phyloP scores from a whole-genome alignment of 2,113 vertebrate genomes.

The Grallaria varia region DNA sequence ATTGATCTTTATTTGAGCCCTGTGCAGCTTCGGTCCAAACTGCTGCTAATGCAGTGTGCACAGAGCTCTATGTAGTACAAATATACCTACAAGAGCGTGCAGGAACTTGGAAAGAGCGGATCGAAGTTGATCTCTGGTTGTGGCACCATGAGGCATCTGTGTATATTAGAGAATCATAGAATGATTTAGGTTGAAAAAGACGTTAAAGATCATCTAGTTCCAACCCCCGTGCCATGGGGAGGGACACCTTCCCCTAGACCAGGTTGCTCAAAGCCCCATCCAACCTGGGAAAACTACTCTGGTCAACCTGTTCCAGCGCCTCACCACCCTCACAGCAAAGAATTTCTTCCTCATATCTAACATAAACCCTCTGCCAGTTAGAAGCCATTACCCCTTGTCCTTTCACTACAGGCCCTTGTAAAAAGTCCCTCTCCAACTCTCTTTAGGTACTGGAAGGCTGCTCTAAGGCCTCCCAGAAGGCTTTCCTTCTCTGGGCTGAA shows the following conservation, averaged over 20 bases:
- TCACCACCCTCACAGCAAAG: neutral
- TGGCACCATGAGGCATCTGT: neutral
- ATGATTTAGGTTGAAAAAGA: neutral
- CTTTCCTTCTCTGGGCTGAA: neutral
- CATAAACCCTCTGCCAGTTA: neutral
- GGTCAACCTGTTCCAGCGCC: neutral
- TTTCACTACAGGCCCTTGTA: neutral
- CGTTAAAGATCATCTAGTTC: neutral
- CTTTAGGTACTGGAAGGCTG: neutral
- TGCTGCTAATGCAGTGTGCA: neutral
- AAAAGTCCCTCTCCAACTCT: neutral
- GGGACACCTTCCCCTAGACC: neutral
- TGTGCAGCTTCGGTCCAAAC: neutral
- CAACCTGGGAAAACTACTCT: neutral
- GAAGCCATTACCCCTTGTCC: neutral
- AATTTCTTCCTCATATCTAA: neutral
- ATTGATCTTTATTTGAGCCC: neutral
- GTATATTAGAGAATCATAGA: neutral
- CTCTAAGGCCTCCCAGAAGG: neutral
- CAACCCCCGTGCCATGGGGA: neutral
- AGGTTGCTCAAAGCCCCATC: neutral
- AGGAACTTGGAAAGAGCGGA: neutral
- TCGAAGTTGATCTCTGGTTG: neutral
- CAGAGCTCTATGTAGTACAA: neutral
- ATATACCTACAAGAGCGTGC: neutral